Percentiles rank a stretch among this genome's conserved stretches.
phyloP scores from a whole-genome alignment of 2,888 invertebrate species.

The Pseudococcus longispinus region DNA sequence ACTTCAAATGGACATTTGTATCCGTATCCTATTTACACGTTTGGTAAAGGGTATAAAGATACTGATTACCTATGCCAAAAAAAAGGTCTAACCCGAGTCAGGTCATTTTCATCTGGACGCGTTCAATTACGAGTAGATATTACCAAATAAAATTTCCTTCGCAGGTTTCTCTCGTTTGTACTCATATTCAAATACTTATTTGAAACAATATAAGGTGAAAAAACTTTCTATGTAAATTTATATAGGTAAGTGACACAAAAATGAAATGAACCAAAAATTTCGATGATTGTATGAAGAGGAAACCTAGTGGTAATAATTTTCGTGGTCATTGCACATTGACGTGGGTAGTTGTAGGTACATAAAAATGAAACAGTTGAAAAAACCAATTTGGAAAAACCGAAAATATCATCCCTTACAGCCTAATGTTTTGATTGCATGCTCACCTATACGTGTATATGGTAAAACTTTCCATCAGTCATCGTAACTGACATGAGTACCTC shows the following conservation, averaged over 20 bases:
- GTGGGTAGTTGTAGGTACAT: not conserved
- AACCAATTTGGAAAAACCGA: not conserved
- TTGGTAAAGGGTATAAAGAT: no score
- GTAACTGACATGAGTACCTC: not conserved
- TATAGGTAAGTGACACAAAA: not conserved
- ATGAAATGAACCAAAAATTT: no score
- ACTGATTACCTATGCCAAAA: no score
- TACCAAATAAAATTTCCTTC: no score
- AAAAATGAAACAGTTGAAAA: not conserved
- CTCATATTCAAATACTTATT: no score
- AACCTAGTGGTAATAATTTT: not conserved
- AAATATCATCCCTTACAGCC: not conserved
- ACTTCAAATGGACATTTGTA: no score
- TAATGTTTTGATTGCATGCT: conserved; percentile 1
- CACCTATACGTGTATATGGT: not conserved
- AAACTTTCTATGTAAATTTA: not conserved
- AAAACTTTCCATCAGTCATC: conserved; percentile 6
- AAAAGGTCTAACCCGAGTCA: no score
- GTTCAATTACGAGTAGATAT: no score
- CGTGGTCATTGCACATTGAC: not conserved
- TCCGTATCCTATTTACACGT: no score
- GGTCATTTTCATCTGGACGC: no score
- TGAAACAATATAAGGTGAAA: not conserved
- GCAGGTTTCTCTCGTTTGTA: no score
- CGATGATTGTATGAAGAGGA: no score